Evolutionary conservation across 2,797 vertebrate genomes (phyloP), one percentile per base, ranked within the genome.

Genomic region (Setipinna tenuifilis): DNA sequence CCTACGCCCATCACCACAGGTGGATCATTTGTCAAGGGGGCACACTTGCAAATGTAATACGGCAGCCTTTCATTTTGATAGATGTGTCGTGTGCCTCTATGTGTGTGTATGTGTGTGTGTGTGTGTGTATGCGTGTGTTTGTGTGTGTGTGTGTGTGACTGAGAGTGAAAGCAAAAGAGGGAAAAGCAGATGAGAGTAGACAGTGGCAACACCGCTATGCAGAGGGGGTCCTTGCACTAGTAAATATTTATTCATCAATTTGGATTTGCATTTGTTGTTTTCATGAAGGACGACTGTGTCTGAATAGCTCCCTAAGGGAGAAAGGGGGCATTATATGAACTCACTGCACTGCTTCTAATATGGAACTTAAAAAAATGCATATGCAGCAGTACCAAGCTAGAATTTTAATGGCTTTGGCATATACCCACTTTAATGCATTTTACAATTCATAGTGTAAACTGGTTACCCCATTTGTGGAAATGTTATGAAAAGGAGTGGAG

Each of bases 1-100:
- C 46, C 4, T 48, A 41, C 59, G 61, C 41, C 89, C 46, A 48
- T 48, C 46, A 48, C 88, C 87, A 92, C 87, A n/a, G 89, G 89
- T 87, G 88, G 91, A 90, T 92, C 84, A 87, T 93, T 92, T 90
- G 88, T 88, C 86, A 88, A 88, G 89, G 87, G 91, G 91, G 87
- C 89, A 85, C 16, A 75, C 86, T 93, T 89, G 88, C 87, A 92
- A 88, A 93, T 91, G 71, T 90, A 92, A 92, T 78, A 71, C 87
- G 88, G 48, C 90, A 88, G 84, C 80, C 44, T 93, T 88, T 92
- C 82, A 90, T 88, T 88, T 84, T 90, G 91, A 91, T 90, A 86
- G 89, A 91, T 91, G 89, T 87, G 83, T 46, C 5, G 88, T 82
- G 61, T 28, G 48, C 41, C 25, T 83, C 59, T 65, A 82, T 84